Evolutionary conservation across 2,113 vertebrate species (phyloP), one percentile per base, ranked within the genome.

Genomic region (Pterophyllum scalare): DNA sequence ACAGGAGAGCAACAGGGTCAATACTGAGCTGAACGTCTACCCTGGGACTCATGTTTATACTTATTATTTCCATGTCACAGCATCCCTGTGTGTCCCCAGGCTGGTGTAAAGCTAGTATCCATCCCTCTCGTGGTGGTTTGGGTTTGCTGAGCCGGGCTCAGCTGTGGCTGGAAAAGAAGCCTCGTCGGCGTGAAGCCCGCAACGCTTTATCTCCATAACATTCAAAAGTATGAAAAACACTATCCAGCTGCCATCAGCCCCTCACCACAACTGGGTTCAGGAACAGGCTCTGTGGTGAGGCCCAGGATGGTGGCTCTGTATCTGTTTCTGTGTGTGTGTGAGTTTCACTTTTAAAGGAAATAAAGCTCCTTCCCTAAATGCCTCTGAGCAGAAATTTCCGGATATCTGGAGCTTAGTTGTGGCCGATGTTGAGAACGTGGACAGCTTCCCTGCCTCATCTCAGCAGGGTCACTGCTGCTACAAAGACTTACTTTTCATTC

Each of bases 221-320:
- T 59, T 83, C 13, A 52, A 26, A 62, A 38, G 38, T 56, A 77
- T 82, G 65, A 77, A 35, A 62, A 77, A 35, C 59, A 19, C 60
- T 58, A 49, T 65, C 74, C 60, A 19, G 35, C 72, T 19, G 24
- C 81, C 26, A 58, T 77, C 74, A n/a, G 59, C 22, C 22, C 19
- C 7, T 22, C 31, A 35, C 12, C 35, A 76, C 59, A 58, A 40
- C 59, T 62, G 58, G 31, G 38, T 74, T 56, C 28, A 28, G 28
- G 3, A 28, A 28, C 28, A 28, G 28, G 28, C 28, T 28, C 28
- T 28, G 28, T 28, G 28, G 3, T 28, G 28, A 28, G 28, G 28
- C 2, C 28, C 28, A 28, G 28, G 28, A 28, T 28, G 28, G 28
- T 28, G 28, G 28, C 28, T 28, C 28, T 28, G 28, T 3, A 28